phyloP scores from a whole-genome alignment of 2,888 invertebrate species.

The Idaea dimidiata region DNA sequence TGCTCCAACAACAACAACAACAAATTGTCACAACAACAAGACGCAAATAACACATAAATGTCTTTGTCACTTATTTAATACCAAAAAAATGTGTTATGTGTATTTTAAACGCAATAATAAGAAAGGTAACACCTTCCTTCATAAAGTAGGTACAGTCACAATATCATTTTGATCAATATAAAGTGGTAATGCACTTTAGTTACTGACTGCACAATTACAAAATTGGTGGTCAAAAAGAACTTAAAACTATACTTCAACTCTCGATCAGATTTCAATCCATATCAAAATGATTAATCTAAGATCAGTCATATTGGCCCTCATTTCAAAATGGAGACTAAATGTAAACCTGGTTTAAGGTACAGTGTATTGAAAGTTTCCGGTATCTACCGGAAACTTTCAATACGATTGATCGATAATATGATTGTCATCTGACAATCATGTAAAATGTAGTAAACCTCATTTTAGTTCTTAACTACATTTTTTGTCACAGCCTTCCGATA shows the following conservation, averaged over 20 bases:
- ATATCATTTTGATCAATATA: neutral
- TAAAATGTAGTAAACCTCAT: no score
- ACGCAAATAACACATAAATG: no score
- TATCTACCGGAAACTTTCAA: no score
- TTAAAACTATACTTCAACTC: conserved; percentile 8
- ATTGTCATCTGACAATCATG: no score
- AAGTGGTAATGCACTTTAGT: neutral
- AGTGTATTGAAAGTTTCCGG: no score
- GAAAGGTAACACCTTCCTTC: neutral
- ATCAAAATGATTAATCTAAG: neutral
- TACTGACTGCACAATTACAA: neutral
- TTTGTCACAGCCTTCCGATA: no score
- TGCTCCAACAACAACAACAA: neutral
- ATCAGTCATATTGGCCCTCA: neutral
- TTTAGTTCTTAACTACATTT: no score
- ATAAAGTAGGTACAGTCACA: neutral
- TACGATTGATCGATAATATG: no score
- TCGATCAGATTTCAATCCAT: neutral
- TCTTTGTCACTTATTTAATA: neutral
- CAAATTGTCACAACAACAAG: neutral
- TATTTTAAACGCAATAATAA: neutral
- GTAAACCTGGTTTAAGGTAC: conserved; percentile 5
- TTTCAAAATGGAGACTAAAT: no score
- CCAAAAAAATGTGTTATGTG: neutral
- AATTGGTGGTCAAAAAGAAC: neutral